Percentiles rank a stretch among this genome's conserved stretches.
These are phyloP conservation scores for Ceratina calcarata DNA, from an alignment of 1,140 invertebrate genomes.

Conservation along the genomic window DNA sequence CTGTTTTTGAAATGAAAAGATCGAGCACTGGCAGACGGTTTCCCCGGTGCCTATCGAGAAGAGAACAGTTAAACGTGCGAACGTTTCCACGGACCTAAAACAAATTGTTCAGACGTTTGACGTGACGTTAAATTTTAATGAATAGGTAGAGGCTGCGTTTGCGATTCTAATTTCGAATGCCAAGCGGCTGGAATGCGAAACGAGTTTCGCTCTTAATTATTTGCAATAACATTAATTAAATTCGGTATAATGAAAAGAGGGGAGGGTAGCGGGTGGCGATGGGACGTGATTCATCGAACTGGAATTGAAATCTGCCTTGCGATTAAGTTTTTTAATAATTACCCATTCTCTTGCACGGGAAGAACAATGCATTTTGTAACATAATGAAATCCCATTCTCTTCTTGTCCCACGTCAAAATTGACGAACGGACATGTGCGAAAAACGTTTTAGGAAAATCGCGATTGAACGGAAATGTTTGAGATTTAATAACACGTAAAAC, in stretches of 20 bases:
- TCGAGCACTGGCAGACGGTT: too few species aligned
- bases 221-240: slow-evolving; percentile 28
- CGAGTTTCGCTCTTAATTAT: slow-evolving; percentile 21
- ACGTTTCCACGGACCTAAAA: neutral
- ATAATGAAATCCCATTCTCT: neutral
- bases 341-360: neutral
- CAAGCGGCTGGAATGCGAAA: neutral
- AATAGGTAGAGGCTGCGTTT: neutral
- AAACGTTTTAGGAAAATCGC: neutral
- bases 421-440: neutral
- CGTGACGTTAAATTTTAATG: slow-evolving; percentile 33
- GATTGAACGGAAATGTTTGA: neutral
- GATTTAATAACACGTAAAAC: slow-evolving; percentile 5
- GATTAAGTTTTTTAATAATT: slow-evolving; percentile 1
- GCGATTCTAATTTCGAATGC: slow-evolving; percentile 1
- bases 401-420: neutral
- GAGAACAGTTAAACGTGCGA: neutral
- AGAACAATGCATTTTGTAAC: neutral
- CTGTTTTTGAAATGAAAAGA: too few species aligned
- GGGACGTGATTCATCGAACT: slow-evolving; percentile 20
- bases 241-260: neutral
- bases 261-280: neutral
- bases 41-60: too few species aligned
- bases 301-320: neutral
- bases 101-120: slow-evolving; percentile 21